Conservation (phyloP, 37 sponge, comb jelly and placozoan genomes). For the Axinella damicornis region DNA sequence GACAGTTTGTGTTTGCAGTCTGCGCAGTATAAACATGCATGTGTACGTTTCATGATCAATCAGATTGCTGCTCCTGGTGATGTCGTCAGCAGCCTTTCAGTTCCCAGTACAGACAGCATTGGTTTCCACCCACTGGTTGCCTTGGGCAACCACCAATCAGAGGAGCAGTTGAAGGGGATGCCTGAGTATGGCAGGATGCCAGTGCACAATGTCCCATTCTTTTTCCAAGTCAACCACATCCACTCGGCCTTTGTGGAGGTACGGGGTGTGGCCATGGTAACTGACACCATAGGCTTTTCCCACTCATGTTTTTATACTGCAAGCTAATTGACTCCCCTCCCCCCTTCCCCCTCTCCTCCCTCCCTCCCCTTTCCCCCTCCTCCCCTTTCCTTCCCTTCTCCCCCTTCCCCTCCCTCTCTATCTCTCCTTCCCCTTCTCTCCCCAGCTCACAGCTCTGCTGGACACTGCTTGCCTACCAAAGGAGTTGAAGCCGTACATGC, state of each 20-base stretch:
- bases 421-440: background rate
- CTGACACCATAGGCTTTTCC: background rate
- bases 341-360: no score
- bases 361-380: no score
- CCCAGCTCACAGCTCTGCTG: constrained; percentile 70
- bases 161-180: background rate
- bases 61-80: constrained; percentile 65
- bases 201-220: constrained; percentile 70
- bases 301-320: no score
- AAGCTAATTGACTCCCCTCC: no score
- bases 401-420: background rate
- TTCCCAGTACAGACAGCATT: constrained; percentile 74
- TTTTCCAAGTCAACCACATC: constrained; percentile 77
- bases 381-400: background rate
- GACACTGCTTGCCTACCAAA: constrained; percentile 62
- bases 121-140: constrained; percentile 67
- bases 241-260: constrained; percentile 87
- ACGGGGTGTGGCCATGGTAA: background rate
- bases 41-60: background rate
- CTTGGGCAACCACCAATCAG: constrained; percentile 39
- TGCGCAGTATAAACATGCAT: background rate
- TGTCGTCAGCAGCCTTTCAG: constrained; percentile 29
- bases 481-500: constrained; percentile 45
- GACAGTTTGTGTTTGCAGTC: no score
- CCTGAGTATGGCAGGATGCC: constrained; percentile 39